phyloP scores from a whole-genome alignment of 1,140 invertebrate genomes.

The Globodera rostochiensis region DNA sequence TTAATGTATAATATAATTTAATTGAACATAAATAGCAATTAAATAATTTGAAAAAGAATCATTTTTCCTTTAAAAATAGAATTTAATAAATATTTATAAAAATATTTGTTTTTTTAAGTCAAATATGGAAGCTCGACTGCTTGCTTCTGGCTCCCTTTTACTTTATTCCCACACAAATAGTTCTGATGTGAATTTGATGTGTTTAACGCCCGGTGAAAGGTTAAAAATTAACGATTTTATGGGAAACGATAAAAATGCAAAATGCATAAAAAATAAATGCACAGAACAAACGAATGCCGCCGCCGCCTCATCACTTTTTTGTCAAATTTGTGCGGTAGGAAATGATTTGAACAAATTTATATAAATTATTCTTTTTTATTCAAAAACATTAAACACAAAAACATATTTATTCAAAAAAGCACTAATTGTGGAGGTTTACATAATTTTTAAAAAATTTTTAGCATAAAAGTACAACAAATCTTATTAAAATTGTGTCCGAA shows the following conservation, averaged over 20 bases:
- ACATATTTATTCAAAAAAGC: too few relatives aligned
- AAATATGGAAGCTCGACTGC: background rate
- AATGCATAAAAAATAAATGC: background rate
- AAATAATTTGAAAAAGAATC: too few relatives aligned
- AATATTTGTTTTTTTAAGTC: background rate
- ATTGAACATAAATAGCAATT: too few relatives aligned
- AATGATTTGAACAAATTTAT: too few relatives aligned
- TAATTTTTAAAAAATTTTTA: background rate
- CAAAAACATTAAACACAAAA: too few relatives aligned
- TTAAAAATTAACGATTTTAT: background rate
- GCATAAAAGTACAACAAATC: background rate
- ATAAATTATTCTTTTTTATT: too few relatives aligned
- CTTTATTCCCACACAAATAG: background rate
- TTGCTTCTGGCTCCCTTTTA: background rate
- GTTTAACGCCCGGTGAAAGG: background rate
- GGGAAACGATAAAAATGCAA: background rate
- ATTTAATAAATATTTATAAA: background rate
- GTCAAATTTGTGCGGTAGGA: background rate
- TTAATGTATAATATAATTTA: too few relatives aligned
- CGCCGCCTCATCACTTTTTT: background rate
- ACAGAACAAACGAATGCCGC: background rate
- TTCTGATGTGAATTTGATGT: background rate
- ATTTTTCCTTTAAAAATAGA: background rate
- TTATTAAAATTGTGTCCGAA: background rate
- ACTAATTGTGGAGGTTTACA: too few relatives aligned